phyloP scores from a whole-genome alignment of 2,888 invertebrate genomes.

The Melangyna quadrimaculata region DNA sequence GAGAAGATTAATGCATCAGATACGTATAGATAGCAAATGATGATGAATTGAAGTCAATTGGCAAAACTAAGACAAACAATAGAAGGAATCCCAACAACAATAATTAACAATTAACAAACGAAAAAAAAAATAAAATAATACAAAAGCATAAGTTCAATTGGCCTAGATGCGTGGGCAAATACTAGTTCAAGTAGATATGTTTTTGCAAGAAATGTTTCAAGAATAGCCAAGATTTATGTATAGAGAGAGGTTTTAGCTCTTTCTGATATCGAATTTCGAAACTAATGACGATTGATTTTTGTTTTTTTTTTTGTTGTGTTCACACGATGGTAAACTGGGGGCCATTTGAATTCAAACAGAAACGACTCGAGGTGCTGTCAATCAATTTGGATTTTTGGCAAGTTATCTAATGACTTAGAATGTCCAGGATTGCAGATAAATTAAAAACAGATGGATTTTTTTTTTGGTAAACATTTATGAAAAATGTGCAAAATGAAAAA shows the following conservation, averaged over 20 bases:
- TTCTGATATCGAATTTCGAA: constrained; percentile 23
- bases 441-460: constrained; percentile 9
- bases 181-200: constrained; percentile 50
- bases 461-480: not conserved
- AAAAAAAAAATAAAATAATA: not conserved
- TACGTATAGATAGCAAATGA: not conserved
- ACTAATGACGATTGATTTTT: constrained; percentile 10
- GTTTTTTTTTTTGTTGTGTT: not conserved
- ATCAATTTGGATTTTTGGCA: constrained; percentile 20
- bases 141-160: constrained; percentile 29
- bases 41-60: constrained; percentile 58
- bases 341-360: not conserved
- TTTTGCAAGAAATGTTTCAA: constrained; percentile 2
- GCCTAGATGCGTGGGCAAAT: constrained; percentile 65
- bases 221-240: constrained; percentile 12
- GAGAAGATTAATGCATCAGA: constrained; percentile 28
- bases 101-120: not conserved
- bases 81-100: constrained; percentile 11
- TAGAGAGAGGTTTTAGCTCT: not conserved
- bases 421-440: constrained; percentile 1
- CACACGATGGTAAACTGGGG: too few species aligned
- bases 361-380: constrained; percentile 13
- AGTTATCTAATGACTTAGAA: not conserved
- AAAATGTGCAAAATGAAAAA: not conserved
- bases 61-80: constrained; percentile 33